These are phyloP conservation scores for Cheilosia scutellata DNA, from an alignment of 2,888 invertebrate species.

Conservation along the genomic window DNA sequence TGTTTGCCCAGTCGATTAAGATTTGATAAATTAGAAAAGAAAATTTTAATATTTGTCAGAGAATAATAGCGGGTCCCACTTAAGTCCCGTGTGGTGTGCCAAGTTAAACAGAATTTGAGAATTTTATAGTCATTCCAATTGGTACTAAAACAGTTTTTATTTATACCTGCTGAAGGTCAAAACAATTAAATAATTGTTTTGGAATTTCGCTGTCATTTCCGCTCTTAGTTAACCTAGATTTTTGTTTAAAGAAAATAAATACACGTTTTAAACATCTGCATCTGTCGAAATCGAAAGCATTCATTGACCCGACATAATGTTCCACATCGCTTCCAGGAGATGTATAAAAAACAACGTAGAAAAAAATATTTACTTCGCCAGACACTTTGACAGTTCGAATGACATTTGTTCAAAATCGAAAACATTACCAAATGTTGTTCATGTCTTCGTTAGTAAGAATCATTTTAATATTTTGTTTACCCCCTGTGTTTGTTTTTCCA, in stretches of 20 bases:
- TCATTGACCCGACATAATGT: conserved; percentile 8
- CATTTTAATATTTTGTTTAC: not conserved
- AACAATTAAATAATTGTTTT: not conserved
- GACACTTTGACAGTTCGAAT: conserved; percentile 11
- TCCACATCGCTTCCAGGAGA: not conserved
- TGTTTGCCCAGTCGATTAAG: not conserved
- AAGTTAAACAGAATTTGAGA: conserved; percentile 2
- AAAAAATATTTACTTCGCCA: not conserved
- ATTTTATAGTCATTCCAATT: not conserved
- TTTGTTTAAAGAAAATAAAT: too few relatives aligned
- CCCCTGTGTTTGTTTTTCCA: conserved; percentile 4
- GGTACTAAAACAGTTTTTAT: not conserved
- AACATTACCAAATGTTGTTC: not conserved
- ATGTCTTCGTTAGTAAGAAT: not conserved
- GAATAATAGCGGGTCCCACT: not conserved
- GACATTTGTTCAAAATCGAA: not conserved
- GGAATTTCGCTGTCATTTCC: not conserved
- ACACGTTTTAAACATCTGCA: not conserved
- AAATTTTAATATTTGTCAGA: not conserved
- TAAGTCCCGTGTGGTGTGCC: not conserved
- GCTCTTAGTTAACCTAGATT: conserved; percentile 7
- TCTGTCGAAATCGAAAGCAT: conserved; percentile 2
- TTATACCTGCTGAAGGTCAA: not conserved
- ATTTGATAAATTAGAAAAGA: not conserved
- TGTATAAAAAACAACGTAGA: not conserved